These are phyloP conservation scores for Mythimna ferrago DNA, from an alignment of 2,888 invertebrate genomes.

Conservation along the genomic window DNA sequence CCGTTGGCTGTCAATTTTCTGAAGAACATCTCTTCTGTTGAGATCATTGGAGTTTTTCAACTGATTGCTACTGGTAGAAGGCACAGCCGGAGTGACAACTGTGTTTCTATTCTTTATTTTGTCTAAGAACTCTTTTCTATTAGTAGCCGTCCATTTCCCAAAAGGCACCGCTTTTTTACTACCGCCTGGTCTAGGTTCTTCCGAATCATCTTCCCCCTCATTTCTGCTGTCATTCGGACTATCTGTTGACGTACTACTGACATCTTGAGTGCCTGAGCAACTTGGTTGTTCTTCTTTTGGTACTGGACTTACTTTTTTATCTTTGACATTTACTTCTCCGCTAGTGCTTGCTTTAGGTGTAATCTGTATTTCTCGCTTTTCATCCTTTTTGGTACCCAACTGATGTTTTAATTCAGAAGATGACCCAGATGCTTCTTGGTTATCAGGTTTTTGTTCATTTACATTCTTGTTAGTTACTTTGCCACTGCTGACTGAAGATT, in stretches of 20 bases:
- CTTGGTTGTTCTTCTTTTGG: conserved; percentile 54
- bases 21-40: conserved; percentile 85
- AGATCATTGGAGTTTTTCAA: conserved; percentile 87
- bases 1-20: conserved; percentile 86
- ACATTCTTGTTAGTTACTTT: conserved; percentile 2
- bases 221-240: conserved; percentile 37
- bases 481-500: conserved; percentile 8
- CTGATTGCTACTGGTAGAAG: conserved; percentile 82
- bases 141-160: conserved; percentile 87
- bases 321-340: conserved; percentile 25
- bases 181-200: conserved; percentile 72
- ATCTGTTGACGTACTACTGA: conserved; percentile 50
- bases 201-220: conserved; percentile 49
- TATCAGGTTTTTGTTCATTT: conserved; percentile 26
- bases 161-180: conserved; percentile 86
- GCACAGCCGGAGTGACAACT: conserved; percentile 39
- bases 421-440: conserved; percentile 6
- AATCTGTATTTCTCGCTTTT: conserved; percentile 28
- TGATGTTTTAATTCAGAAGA: conserved; percentile 14
- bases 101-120: conserved; percentile 84
- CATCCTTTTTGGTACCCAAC: conserved; percentile 1
- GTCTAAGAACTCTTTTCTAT: conserved; percentile 85
- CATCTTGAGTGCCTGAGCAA: conserved; percentile 42
- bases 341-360: conserved; percentile 18
- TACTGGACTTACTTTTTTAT: conserved; percentile 40